Evolutionary conservation across 2,113 vertebrate genomes (phyloP).

Genomic region (Siphamia tubifer): DNA sequence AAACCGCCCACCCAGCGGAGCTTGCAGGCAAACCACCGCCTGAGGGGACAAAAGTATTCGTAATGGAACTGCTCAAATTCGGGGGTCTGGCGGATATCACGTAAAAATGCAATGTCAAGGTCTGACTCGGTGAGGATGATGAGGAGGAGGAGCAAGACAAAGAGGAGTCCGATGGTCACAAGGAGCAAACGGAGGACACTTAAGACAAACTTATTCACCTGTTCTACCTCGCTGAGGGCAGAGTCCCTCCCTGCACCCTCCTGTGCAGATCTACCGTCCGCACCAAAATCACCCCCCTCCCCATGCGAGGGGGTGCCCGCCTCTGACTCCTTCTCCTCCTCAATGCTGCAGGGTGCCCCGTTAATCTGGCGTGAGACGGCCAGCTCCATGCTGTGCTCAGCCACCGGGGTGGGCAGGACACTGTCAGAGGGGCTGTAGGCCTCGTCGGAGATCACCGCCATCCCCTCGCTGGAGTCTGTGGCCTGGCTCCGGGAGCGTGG

Average conservation of each 20-base stretch:
- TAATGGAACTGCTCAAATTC: constrained; percentile 99
- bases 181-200: constrained; percentile 98
- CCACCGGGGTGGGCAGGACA: constrained; percentile 92
- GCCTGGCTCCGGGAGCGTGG: constrained; percentile 80
- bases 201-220: constrained; percentile 98
- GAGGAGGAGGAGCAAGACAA: constrained; percentile 97
- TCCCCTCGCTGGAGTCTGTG: constrained; percentile 81
- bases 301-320: constrained; percentile 77
- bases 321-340: constrained; percentile 93
- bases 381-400: constrained; percentile 89
- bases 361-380: constrained; percentile 85
- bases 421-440: constrained; percentile 92
- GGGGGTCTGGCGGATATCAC: constrained; percentile 97
- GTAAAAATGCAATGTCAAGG: constrained; percentile 97
- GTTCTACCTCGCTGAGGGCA: constrained; percentile 83
- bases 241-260: constrained; percentile 57
- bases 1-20: constrained; percentile 92
- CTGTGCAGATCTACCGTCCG: constrained; percentile 78
- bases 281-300: constrained; percentile 76
- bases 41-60: constrained; percentile 99
- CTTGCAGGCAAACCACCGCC: constrained; percentile 99
- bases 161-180: constrained; percentile 96
- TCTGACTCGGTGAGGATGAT: constrained; percentile 98
- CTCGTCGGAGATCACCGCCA: constrained; percentile 89
- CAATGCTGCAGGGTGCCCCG: constrained; percentile 90